Evolutionary conservation across 2,797 vertebrate genomes (phyloP), one percentile per base, ranked within the genome.

Genomic region (Chromobotia macracanthus): DNA sequence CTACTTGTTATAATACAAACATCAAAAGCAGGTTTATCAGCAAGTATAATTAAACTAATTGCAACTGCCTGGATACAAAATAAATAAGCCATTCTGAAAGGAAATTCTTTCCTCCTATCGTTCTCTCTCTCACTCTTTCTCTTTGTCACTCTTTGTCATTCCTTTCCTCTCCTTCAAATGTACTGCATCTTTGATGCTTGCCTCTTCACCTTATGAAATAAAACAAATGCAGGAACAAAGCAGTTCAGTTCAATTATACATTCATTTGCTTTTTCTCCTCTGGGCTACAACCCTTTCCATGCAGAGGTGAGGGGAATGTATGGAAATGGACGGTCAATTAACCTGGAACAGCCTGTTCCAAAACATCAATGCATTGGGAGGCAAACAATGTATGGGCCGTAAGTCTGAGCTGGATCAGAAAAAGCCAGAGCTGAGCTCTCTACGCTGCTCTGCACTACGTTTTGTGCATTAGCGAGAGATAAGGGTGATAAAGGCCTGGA

Each of bases 351-450:
- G 81, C 74, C 55, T 50, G 85, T 83, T 83, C 75, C 89, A 84
- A 85, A 74, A 83, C 86, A 84, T 90, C 85, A 85, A 88, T 89
- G 82, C 79, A 86, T 86, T 84, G 41, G 80, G 80, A 83, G 53
- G 25, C 76, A 16, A 85, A 84, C 80, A 79, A 56, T 74, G 70
- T 86, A 64, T 53, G 79, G 63, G 66, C 41, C 1, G 69, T 48
- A 53, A 84, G 66, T 72, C 61, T 41, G 64, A 19, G 48, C 31
- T 75, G 50, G 19, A 66, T 66, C 31, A 38, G 46, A 8, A 75
- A 35, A 41, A 38, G 44, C 25, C 46, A 38, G 46, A 61, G 61
- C 38, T 75, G 8, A 18, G 46, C 41, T 64, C n/a, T n/a, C 38
- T 44, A 13, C 9, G 38, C 0, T 2, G 15, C 11, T 23, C 0